Evolutionary conservation across 2,888 invertebrate species (phyloP), one percentile per base, ranked within the genome.

Genomic region (Andrena bicolor): DNA sequence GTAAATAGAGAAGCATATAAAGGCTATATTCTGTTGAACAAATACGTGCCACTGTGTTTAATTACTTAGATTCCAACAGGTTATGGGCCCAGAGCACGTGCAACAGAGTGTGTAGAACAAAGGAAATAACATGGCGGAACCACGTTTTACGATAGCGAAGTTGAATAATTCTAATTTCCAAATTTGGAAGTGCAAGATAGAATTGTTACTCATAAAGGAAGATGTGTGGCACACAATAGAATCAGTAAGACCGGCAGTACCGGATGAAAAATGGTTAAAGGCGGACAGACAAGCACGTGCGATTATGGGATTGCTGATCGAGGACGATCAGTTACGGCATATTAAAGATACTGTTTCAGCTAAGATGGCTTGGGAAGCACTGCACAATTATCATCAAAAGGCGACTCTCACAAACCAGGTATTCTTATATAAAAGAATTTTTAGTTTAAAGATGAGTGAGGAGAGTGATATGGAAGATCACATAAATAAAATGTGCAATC

Each of bases 121-220:
- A 41, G 41, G 1, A 30, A 32, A n/a, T n/a, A 35, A 64, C 6
- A 41, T 41, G 41, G 35, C 16, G 16, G 41, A 5, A 28, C 23
- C 35, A 53, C 51, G 51, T 53, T n/a, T 53, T 53, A 20, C 20
- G 30, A 10, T 64, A 41, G 65, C 80, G 20, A 86, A 84, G 32
- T 53, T 84, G 1, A 86, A 86, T 61, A 79, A 72, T 69, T 82
- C 82, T 0, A 86, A 86, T 56, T 82, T 83, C 49, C 32, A 68
- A 2, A 68, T 76, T 5, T 86, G 86, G 83, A 85, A 79, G 13
- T 86, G 79, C 61, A 82, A 76, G 63, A n/a, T 84, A 26, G 80
- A 87, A 63, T 26, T 84, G 16, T 70, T 86, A 48, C 60, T 86
- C 10, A 84, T 80, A 16, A 84, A 73, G 60, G 87, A 87, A 78